phyloP scores from a whole-genome alignment of 1,140 invertebrate species.

The Colletes gigas region DNA sequence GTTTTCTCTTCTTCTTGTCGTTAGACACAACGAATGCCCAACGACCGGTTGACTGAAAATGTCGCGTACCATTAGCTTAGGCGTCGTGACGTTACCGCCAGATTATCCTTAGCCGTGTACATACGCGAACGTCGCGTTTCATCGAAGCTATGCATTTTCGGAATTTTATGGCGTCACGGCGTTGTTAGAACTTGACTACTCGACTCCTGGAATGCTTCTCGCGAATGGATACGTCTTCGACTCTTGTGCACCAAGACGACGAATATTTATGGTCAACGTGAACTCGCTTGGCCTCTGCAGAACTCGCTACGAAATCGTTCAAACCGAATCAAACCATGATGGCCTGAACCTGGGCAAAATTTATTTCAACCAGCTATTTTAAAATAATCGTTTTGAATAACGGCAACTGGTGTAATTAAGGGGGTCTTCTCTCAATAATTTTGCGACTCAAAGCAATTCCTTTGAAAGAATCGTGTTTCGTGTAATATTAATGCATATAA shows the following conservation, averaged over 20 bases:
- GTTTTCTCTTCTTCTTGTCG: slow-evolving; percentile 27
- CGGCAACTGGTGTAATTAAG: too few species aligned
- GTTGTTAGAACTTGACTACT: neutral
- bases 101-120: slow-evolving; percentile 58
- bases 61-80: slow-evolving; percentile 64
- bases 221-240: slow-evolving; percentile 17
- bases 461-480: too few species aligned
- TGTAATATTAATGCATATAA: too few species aligned
- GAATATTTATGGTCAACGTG: slow-evolving; percentile 6
- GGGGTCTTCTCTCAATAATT: too few species aligned
- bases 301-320: neutral
- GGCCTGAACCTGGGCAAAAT: too few species aligned
- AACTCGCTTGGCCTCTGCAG: neutral
- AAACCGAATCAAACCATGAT: neutral
- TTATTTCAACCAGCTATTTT: too few species aligned
- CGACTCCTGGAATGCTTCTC: slow-evolving; percentile 22
- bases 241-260: neutral
- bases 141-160: slow-evolving; percentile 49
- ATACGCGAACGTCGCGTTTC: slow-evolving; percentile 36
- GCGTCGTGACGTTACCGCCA: slow-evolving; percentile 61
- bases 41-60: slow-evolving; percentile 54
- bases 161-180: slow-evolving; percentile 7
- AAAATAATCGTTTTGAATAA: too few species aligned
- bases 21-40: slow-evolving; percentile 50
- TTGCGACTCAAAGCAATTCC: too few species aligned